phyloP scores from a whole-genome alignment of 2,888 invertebrate species.

The Tachina grossa region DNA sequence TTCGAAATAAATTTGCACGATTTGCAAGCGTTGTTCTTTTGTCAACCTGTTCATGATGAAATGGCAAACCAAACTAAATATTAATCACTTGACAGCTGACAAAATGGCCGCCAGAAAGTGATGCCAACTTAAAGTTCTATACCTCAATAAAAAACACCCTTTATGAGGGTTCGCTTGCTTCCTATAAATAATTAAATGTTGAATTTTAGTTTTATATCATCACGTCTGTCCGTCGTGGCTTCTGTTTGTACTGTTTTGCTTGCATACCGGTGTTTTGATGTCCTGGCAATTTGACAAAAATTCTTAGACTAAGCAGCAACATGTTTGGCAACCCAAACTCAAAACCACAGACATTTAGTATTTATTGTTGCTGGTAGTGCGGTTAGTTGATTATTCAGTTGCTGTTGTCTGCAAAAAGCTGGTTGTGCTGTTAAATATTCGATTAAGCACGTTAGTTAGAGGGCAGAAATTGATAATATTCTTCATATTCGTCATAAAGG shows the following conservation, averaged over 20 bases:
- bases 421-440: constrained; percentile 6
- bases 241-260: background rate
- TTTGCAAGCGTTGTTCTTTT: no score
- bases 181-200: constrained; percentile 65
- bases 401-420: constrained; percentile 4
- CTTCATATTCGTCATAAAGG: constrained; percentile 16
- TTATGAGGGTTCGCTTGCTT: constrained; percentile 23
- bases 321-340: background rate
- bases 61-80: no score
- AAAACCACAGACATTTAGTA: constrained; percentile 10
- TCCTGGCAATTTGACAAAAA: constrained; percentile 65
- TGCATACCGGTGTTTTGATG: constrained; percentile 14
- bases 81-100: no score
- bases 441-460: constrained; percentile 2
- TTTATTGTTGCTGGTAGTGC: background rate
- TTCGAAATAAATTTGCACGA: no score
- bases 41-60: no score
- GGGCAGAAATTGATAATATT: constrained; percentile 2
- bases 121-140: no score
- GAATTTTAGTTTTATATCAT: constrained; percentile 45
- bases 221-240: constrained; percentile 15
- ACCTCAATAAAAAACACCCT: no score
- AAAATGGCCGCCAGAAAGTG: no score
- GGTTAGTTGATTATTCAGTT: constrained; percentile 7
- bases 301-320: constrained; percentile 48